phyloP scores from a whole-genome alignment of 2,113 vertebrate genomes.

The Nerophis lumbriciformis region DNA sequence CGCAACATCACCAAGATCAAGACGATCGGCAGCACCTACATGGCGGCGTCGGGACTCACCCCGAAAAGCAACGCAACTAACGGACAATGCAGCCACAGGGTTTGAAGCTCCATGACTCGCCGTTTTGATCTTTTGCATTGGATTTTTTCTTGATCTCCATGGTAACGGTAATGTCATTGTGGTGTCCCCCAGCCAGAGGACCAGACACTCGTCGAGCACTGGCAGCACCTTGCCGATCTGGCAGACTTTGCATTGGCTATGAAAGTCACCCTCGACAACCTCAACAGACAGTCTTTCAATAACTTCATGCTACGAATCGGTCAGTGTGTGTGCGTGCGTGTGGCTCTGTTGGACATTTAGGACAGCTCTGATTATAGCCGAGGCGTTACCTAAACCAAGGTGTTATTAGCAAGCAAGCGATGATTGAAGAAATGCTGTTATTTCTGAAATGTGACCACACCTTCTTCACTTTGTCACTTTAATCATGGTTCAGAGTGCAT shows the following conservation, averaged over 20 bases:
- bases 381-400: too few relatives aligned
- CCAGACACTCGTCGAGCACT: conserved; percentile 78
- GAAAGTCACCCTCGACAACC: conserved; percentile 91
- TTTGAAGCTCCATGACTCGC: conserved; percentile 23
- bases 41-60: conserved; percentile 92
- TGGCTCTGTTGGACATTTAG: too few relatives aligned
- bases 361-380: too few relatives aligned
- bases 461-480: too few relatives aligned
- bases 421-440: too few relatives aligned
- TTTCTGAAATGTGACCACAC: too few relatives aligned
- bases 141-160: neutral
- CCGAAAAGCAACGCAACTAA: conserved; percentile 71
- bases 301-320: conserved; percentile 98
- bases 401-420: too few relatives aligned
- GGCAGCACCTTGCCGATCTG: conserved; percentile 90
- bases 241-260: conserved; percentile 93
- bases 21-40: conserved; percentile 96
- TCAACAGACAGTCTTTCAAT: conserved; percentile 98
- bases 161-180: neutral
- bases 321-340: conserved; percentile 52
- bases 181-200: conserved; percentile 69
- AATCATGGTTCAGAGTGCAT: too few relatives aligned
- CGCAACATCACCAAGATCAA: conserved; percentile 95
- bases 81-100: conserved; percentile 73
- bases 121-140: neutral